Base-by-base conservation (phyloP, 1,140 invertebrate genomes). In the Dryas iulia region DNA sequence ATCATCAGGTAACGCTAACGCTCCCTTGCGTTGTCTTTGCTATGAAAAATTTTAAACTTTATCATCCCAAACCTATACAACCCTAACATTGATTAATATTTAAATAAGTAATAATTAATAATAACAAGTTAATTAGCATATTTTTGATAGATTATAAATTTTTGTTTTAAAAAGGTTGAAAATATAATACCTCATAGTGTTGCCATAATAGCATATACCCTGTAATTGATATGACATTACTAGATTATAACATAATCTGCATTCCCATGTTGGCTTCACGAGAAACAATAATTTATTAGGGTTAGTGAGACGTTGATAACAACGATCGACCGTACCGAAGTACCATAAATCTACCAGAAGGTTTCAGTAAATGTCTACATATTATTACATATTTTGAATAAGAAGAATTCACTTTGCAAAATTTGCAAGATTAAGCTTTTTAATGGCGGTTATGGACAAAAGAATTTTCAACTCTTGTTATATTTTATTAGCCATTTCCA, bases 281-380 rank as follows among this genome's bases (percentile, higher is more conserved):
- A 60, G 39, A 18, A 60, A 60, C 59, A 47, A 26, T 60, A 52
- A 61, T 61, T 61, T 61, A 61, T 61, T 28, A 28, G 21, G 59
- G 59, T 61, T 26, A 61, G 26, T 18, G 26, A 12, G 47, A 61
- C 18, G 11, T 39, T 30, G 59, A 61, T 61, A 61, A 61, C 59
- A 61, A 26, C 59, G 26, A 61, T 61, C 39, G 59, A 47, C 28
- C 11, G 35, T 52, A 23, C 28, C 59, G 28, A 61, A 52, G 21
- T 53, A 8, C 30, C 18, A 61, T 61, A 61, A 61, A 61, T 61
- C 59, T 61, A 21, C 39, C 8, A 26, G 12, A 61, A 61, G 14
- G 35, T 28, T 61, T 61, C 2, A 60, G 23, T 23, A 26, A 26
- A 52, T 47, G 35, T 24, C 35, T 14, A 12, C 35, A 6, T 0